Evolutionary conservation across 2,888 invertebrate genomes (phyloP).

Genomic region (Aricia artaxerxes): DNA sequence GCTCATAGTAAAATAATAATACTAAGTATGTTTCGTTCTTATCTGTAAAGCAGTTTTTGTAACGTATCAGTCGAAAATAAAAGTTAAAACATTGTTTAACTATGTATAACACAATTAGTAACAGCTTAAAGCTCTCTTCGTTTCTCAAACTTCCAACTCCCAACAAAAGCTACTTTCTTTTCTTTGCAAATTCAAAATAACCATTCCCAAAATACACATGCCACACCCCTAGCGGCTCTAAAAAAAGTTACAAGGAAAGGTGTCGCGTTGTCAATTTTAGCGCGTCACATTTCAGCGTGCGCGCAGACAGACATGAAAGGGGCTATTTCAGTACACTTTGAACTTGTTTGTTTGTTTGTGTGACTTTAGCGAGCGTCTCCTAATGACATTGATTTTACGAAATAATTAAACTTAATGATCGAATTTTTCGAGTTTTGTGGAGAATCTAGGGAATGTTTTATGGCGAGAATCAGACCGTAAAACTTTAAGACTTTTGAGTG

Average conservation of each 20-base stretch:
- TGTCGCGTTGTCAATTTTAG: conserved; percentile 41
- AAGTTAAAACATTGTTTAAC: too few relatives aligned
- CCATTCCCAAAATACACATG: not conserved
- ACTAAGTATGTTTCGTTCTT: too few relatives aligned
- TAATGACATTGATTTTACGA: conserved; percentile 7
- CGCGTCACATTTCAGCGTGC: conserved; percentile 44
- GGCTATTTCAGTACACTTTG: conserved; percentile 77
- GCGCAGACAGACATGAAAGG: conserved; percentile 69
- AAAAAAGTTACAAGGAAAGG: conserved; percentile 15
- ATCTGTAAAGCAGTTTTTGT: too few relatives aligned
- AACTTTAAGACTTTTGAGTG: not conserved
- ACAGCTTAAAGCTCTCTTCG: too few relatives aligned
- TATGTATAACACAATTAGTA: not conserved
- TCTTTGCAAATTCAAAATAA: not conserved
- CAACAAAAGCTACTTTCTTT: not conserved
- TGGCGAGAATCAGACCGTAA: not conserved
- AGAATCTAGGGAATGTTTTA: not conserved
- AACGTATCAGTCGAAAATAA: too few relatives aligned
- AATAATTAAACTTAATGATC: conserved; percentile 7
- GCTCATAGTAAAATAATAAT: too few relatives aligned
- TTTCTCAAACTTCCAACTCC: too few relatives aligned
- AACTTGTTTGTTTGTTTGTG: conserved; percentile 74
- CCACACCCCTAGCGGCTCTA: not conserved
- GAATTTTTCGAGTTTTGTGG: not conserved
- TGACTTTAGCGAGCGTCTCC: conserved; percentile 56